Percentiles rank a stretch among this genome's conserved stretches.
phyloP scores from a whole-genome alignment of 64 coral and sea anemone genomes.

The Stichodactyla helianthus region DNA sequence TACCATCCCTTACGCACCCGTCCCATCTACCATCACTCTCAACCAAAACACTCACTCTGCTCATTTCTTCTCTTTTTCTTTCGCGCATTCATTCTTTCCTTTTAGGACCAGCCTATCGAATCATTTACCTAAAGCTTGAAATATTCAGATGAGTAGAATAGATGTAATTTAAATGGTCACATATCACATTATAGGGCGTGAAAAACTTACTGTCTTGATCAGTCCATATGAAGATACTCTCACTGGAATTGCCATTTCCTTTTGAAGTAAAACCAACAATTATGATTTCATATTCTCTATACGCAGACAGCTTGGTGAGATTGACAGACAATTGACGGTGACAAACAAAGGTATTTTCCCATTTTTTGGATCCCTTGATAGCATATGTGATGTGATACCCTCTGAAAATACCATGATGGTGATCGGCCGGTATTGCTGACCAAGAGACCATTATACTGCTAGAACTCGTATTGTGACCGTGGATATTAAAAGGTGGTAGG shows the following conservation, averaged over 20 bases:
- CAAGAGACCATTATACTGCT: neutral
- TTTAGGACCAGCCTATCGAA: no score
- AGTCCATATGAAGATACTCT: slow-evolving; percentile 6
- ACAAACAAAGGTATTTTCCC: neutral
- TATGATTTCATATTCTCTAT: slow-evolving; percentile 3
- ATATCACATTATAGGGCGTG: neutral
- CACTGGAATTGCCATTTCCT: neutral
- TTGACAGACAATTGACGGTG: neutral
- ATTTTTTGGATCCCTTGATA: neutral
- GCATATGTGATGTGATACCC: neutral
- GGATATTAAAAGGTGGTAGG: neutral
- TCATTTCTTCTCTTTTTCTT: neutral
- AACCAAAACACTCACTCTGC: neutral
- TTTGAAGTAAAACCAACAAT: neutral
- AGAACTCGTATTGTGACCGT: slow-evolving; percentile 9
- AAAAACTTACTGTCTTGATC: slow-evolving; percentile 26
- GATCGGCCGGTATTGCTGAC: neutral
- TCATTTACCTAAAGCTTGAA: no score
- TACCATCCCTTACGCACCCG: neutral
- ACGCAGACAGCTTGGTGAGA: neutral
- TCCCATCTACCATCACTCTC: neutral
- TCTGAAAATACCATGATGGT: neutral
- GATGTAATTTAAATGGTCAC: no score
- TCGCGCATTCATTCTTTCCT: neutral
- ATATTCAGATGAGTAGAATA: no score